These are phyloP conservation scores for Lycaena phlaeas DNA, from an alignment of 2,888 invertebrate species.

Conservation along the genomic window DNA sequence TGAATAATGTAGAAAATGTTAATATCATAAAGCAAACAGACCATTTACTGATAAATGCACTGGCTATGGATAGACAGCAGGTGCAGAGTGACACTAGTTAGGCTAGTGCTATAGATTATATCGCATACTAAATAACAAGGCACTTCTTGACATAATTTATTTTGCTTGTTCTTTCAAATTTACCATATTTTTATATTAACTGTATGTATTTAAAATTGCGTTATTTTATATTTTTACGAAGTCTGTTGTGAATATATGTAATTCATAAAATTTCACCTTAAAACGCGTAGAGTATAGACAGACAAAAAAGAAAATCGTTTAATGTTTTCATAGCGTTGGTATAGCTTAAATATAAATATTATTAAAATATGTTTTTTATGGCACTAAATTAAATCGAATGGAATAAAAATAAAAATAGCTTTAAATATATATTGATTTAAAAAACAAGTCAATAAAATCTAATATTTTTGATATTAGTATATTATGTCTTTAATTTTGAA, in stretches of 20 bases:
- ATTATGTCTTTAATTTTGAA: no score
- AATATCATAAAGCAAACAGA: conserved; percentile 4
- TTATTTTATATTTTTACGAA: neutral
- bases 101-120: conserved; percentile 6
- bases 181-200: neutral
- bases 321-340: no score
- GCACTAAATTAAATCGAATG: no score
- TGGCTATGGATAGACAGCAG: neutral
- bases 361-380: no score
- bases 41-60: conserved; percentile 4
- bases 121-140: conserved; percentile 3
- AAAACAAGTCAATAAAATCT: no score
- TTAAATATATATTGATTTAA: no score
- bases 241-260: no score
- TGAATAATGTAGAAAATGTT: conserved; percentile 1
- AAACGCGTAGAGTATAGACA: no score
- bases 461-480: no score
- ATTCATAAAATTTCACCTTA: neutral
- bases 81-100: conserved; percentile 3
- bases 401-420: no score
- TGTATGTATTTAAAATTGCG: neutral
- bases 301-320: no score
- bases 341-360: no score
- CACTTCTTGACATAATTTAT: conserved; percentile 4
- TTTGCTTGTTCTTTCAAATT: conserved; percentile 3